Evolutionary conservation across 2,797 vertebrate genomes (phyloP).

Genomic region (Mallotus villosus): DNA sequence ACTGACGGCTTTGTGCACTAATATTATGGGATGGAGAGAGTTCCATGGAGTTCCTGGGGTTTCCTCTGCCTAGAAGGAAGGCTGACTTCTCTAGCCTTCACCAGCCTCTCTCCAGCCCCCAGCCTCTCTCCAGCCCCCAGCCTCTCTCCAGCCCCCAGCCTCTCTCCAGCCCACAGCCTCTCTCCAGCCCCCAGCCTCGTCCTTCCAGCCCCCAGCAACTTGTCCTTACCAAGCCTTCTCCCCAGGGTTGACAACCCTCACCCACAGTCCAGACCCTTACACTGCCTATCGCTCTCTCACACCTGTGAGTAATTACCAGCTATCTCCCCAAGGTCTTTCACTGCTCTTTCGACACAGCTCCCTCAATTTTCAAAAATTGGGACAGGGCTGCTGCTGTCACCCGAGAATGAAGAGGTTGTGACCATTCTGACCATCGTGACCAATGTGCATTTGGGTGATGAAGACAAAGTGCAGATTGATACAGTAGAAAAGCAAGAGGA

Average conservation of each 20-base stretch:
- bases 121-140: neutral
- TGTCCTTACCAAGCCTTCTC: constrained; percentile 31
- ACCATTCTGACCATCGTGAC: neutral
- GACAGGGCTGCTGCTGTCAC: constrained; percentile 4
- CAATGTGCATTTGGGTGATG: constrained; percentile 2
- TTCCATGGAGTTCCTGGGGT: too few relatives aligned
- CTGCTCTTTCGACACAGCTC: constrained; percentile 12
- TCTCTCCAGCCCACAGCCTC: too few relatives aligned
- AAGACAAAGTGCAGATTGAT: neutral
- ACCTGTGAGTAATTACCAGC: constrained; percentile 51
- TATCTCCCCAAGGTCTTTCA: constrained; percentile 48
- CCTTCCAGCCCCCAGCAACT: neutral
- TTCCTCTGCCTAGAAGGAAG: neutral
- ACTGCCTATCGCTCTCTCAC: constrained; percentile 49
- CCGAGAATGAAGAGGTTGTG: constrained; percentile 5
- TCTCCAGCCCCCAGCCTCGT: neutral
- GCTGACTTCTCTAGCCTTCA: neutral
- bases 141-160: too few relatives aligned
- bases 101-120: neutral
- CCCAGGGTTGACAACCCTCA: constrained; percentile 29
- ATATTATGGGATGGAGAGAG: too few relatives aligned
- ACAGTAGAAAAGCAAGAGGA: neutral
- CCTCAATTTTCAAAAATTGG: constrained; percentile 12
- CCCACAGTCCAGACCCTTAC: constrained; percentile 31
- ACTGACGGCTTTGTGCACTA: too few relatives aligned